Percentiles rank a stretch among this genome's conserved stretches.
phyloP scores from a whole-genome alignment of 2,888 invertebrate species.

The Aleiodes alternator region DNA sequence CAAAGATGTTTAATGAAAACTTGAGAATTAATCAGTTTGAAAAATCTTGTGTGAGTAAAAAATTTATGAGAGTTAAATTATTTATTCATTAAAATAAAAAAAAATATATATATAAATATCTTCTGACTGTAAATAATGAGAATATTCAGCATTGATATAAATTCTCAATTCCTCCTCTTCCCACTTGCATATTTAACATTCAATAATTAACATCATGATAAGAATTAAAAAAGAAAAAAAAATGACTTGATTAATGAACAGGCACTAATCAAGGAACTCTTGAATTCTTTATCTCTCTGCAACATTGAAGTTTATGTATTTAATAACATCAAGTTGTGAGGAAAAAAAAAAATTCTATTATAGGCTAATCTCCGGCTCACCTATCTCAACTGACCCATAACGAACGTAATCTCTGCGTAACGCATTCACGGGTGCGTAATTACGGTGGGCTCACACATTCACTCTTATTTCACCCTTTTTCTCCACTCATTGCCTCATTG shows the following conservation, averaged over 20 bases:
- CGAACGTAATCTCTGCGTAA: conserved; percentile 56
- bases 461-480: conserved; percentile 1
- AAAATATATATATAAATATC: background rate
- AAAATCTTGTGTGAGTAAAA: too few species aligned
- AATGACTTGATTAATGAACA: background rate
- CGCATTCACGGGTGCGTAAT: conserved; percentile 56
- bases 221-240: background rate
- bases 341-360: conserved; percentile 54
- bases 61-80: background rate
- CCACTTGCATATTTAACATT: background rate
- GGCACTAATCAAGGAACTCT: too few species aligned
- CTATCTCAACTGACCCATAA: conserved; percentile 65
- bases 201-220: background rate
- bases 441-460: conserved; percentile 39
- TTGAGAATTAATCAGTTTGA: too few species aligned
- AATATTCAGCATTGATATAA: conserved; percentile 43
- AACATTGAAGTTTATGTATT: conserved; percentile 17
- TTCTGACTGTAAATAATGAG: conserved; percentile 26
- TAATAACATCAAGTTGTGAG: background rate
- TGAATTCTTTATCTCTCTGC: too few species aligned
- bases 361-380: conserved; percentile 61
- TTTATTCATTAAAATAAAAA: conserved; percentile 1
- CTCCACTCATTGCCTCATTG: conserved; percentile 15
- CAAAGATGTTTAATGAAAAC: too few species aligned
- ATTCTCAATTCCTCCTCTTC: conserved; percentile 12